These are phyloP conservation scores for Unio pictorum DNA, from an alignment of 2,888 invertebrate species.

Conservation along the genomic window DNA sequence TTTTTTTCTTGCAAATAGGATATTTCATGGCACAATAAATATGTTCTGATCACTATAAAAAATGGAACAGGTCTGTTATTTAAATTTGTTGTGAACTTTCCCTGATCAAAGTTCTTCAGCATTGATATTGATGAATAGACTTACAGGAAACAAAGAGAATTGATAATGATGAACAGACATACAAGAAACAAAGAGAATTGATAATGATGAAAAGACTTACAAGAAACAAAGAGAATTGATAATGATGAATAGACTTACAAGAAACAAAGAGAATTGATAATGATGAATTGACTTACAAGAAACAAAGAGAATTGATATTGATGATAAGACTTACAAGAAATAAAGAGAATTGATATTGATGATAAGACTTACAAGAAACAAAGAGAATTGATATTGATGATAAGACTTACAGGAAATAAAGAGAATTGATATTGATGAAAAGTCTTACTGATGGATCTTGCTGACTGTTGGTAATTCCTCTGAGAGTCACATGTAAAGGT, in stretches of 20 bases:
- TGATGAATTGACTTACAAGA: too few species aligned
- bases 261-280: too few species aligned
- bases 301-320: background rate
- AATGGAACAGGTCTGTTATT: too few species aligned
- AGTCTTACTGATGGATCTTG: slow-evolving; percentile 71
- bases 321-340: background rate
- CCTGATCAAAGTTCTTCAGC: too few species aligned
- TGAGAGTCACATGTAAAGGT: slow-evolving; percentile 84
- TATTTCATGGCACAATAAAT: too few species aligned
- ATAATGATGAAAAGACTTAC: slow-evolving; percentile 32
- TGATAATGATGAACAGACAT: slow-evolving; percentile 24
- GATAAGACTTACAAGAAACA: background rate
- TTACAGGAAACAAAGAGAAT: background rate
- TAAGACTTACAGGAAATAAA: background rate
- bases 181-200: slow-evolving; percentile 20
- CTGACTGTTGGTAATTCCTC: slow-evolving; percentile 89
- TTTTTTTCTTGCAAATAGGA: too few species aligned
- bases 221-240: too few species aligned
- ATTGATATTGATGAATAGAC: background rate
- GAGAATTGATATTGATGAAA: background rate
- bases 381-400: background rate
- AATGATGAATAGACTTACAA: too few species aligned
- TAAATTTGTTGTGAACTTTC: too few species aligned
- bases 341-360: background rate
- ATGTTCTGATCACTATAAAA: too few species aligned